Evolutionary conservation across 2,888 invertebrate species (phyloP), one percentile per base, ranked within the genome.

Genomic region (Mechanitis messenoides): DNA sequence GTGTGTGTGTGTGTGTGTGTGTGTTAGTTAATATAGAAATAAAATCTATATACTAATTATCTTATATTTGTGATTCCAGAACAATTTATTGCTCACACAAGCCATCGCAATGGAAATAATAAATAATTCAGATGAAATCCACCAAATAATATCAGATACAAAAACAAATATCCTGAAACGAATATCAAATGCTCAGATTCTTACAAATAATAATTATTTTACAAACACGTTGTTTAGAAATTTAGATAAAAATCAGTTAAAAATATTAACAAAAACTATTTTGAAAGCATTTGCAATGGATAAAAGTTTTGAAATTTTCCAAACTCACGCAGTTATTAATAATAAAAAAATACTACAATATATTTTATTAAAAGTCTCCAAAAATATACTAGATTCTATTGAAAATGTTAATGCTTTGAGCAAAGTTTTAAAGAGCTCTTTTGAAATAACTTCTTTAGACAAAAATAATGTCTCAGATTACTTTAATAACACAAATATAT

Each of bases 141-240:
- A 56, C 45, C 62, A 74, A 59, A 64, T 67, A 3, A 61, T 76
- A 46, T 60, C 66, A 12, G 64, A 73, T 63, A 79, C 77, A 2
- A 85, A 84, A 75, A 69, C 77, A 35, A 71, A 85, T 69, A 64
- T 89, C 53, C 78, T 90, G 6, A 80, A 84, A 69, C 77, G 81
- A 69, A 65, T 87, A 1, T 69, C 68, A 0, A 57, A 69, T 45
- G 72, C 79, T 28, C 67, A 75, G 33, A 60, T 79, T n/a, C 63
- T 84, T 46, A 65, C 72, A 45, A 63, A 63, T 9, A 76, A 79
- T 53, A 74, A 72, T 20, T 79, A 78, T 58, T 76, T 81, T 53
- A 70, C 75, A 9, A 79, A 74, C 71, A 74, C 79, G 20, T 65
- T 90, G 12, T 82, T 85, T 31, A 60, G 61, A 11, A 77, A 87